A percentile compares a stretch with the other conserved stretches of the same genome.
phyloP scores from a whole-genome alignment of 2,888 invertebrate genomes.

The Galeruca laticollis region DNA sequence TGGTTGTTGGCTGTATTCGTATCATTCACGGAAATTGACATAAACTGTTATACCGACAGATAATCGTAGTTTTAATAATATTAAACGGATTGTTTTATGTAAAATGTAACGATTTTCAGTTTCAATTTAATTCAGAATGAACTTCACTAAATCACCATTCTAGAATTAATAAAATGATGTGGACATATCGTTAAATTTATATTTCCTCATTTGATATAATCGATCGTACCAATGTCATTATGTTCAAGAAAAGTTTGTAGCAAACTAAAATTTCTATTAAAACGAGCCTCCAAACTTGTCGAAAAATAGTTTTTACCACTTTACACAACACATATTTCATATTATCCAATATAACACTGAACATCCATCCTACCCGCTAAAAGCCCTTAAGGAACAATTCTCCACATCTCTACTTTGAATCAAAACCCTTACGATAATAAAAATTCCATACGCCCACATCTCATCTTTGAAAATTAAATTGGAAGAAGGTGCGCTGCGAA shows the following conservation, averaged over 20 bases:
- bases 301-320: neutral
- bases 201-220: too few species aligned
- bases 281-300: neutral
- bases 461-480: slow-evolving; percentile 33
- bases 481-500: slow-evolving; percentile 19
- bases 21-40: neutral
- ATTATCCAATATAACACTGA: neutral
- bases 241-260: too few species aligned
- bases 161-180: too few species aligned
- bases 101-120: neutral
- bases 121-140: too few species aligned
- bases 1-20: neutral
- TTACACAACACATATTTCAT: neutral
- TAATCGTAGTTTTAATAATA: neutral
- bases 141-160: too few species aligned
- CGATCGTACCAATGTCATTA: too few species aligned
- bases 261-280: too few species aligned
- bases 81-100: neutral
- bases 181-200: too few species aligned
- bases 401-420: slow-evolving; percentile 16
- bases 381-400: slow-evolving; percentile 1
- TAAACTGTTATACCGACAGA: neutral
- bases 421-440: slow-evolving; percentile 25
- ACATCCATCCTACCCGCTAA: neutral
- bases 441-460: slow-evolving; percentile 30